A percentile compares a stretch with the other conserved stretches of the same genome.
These are phyloP conservation scores for Leptodactylus fallax DNA, from an alignment of 2,797 vertebrate genomes.

Conservation along the genomic window DNA sequence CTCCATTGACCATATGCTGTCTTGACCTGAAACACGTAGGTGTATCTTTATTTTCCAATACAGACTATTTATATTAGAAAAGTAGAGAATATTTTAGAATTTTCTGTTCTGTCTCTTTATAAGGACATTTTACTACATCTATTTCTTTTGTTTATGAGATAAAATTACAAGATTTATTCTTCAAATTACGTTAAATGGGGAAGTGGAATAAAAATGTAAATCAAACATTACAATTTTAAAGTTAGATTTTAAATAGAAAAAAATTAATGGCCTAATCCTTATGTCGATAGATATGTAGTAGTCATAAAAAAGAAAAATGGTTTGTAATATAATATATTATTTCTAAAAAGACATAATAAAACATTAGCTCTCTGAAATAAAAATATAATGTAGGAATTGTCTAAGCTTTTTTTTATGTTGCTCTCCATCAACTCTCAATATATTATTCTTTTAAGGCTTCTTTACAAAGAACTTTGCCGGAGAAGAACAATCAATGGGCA, in stretches of 20 bases:
- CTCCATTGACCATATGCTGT: too few relatives aligned
- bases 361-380: background rate
- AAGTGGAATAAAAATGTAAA: background rate
- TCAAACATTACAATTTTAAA: background rate
- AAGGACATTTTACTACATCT: too few relatives aligned
- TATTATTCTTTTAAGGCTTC: background rate
- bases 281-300: background rate
- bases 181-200: background rate
- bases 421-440: background rate
- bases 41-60: too few relatives aligned
- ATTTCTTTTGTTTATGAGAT: background rate
- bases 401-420: background rate
- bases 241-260: background rate
- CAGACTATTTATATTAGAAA: too few relatives aligned
- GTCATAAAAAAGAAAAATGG: background rate
- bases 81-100: too few relatives aligned
- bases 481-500: constrained; percentile 1
- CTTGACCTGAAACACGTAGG: too few relatives aligned
- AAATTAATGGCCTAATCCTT: background rate
- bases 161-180: background rate
- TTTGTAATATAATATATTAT: background rate
- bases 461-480: background rate
- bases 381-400: background rate
- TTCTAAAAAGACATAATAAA: background rate
- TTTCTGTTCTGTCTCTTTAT: too few relatives aligned